Evolutionary conservation across 2,113 vertebrate species (phyloP), one percentile per base, ranked within the genome.

Genomic region (Nibea coibor): DNA sequence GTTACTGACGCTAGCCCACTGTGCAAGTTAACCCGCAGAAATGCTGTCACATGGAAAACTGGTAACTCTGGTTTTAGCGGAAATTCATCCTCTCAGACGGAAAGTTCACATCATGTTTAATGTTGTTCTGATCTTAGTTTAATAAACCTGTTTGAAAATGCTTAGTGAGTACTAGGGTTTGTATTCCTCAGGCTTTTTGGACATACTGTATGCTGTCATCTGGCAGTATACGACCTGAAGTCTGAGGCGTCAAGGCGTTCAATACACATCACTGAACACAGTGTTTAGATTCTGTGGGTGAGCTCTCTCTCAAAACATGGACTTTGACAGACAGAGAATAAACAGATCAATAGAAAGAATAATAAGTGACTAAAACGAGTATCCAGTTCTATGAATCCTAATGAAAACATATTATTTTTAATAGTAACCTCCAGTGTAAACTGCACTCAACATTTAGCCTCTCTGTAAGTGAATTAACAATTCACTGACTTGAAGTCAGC

Each of bases 11-110:
- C 79, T 43, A 10, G 64, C 57, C 78, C 68, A 54, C 54, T 50
- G 77, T 53, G 62, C 35, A n/a, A 64, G 65, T 75, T 77, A 69
- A 70, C 71, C 73, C 66, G 61, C 42, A 84, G 59, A 85, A 82
- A 77, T n/a, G 48, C 87, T 24, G 74, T 68, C 61, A 64, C 39
- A 79, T 28, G 66, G 86, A 78, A 82, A 83, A 71, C 65, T 48
- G 61, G 42, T 50, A 70, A 74, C 61, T 81, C 20, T 35, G 68
- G 39, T 66, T 80, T 72, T 7, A 39, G 64, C 14, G 19, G 54
- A 15, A 72, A 68, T 56, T 3, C 0, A 50, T n/a, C 64, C 50
- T 80, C 28, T 7, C 10, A 28, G 39, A 53, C 19, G 42, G 53
- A 82, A 68, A 63, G 57, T 69, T 47, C 16, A 19, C 20, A 9